Percentiles rank a stretch among this genome's conserved stretches.
Conservation (phyloP, 1,140 invertebrate species). For the Lepidotrigona ventralis region DNA sequence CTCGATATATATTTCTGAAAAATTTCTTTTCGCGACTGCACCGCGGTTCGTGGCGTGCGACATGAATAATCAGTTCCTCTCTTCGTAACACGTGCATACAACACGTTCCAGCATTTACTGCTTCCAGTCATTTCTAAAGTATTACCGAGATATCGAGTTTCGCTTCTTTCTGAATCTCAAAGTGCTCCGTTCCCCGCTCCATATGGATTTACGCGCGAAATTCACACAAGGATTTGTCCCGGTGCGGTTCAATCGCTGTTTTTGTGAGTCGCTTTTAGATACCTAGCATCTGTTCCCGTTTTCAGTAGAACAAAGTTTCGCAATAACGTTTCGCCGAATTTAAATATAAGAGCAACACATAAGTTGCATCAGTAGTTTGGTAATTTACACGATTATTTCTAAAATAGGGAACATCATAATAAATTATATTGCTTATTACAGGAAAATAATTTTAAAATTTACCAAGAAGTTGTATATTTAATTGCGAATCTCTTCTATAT, state of each 20-base stretch:
- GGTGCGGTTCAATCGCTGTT: conserved; percentile 48
- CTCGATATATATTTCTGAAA: not conserved
- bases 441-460: too few relatives aligned
- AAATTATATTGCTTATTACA: too few relatives aligned
- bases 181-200: conserved; percentile 30
- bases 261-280: not conserved
- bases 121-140: conserved; percentile 45
- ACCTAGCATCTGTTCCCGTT: not conserved
- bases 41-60: not conserved
- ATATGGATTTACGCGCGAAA: conserved; percentile 53
- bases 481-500: too few relatives aligned
- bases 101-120: conserved; percentile 38
- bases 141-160: conserved; percentile 59
- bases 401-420: too few relatives aligned
- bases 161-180: conserved; percentile 43
- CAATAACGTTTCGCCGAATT: too few relatives aligned
- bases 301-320: conserved; percentile 9
- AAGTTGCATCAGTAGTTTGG: not conserved
- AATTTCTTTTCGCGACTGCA: not conserved
- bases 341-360: not conserved
- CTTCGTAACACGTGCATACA: not conserved
- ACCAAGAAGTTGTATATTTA: too few relatives aligned
- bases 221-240: conserved; percentile 71
- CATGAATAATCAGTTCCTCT: conserved; percentile 16
- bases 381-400: not conserved